Percentiles rank a stretch among this genome's conserved stretches.
These are phyloP conservation scores for Heliothis subflexa DNA, from an alignment of 1,140 invertebrate species.

Conservation along the genomic window DNA sequence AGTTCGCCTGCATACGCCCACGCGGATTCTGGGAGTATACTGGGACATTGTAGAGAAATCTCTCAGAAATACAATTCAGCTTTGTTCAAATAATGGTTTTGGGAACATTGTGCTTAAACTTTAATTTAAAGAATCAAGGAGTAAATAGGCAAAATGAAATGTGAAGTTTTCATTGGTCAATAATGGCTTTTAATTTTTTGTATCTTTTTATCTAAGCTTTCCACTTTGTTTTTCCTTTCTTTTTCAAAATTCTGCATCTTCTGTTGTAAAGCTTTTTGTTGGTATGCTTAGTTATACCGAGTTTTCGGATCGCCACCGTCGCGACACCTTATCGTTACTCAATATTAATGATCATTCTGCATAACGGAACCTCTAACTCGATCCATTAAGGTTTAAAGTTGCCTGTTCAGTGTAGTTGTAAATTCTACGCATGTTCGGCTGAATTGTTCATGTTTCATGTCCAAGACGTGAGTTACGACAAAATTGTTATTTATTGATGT, in stretches of 20 bases:
- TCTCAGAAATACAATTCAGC: neutral
- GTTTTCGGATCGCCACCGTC: constrained; percentile 36
- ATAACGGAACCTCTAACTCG: constrained; percentile 7
- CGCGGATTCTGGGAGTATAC: constrained; percentile 38
- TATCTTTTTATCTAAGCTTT: no score
- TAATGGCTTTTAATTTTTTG: no score
- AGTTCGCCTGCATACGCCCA: constrained; percentile 56
- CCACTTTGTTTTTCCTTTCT: no score
- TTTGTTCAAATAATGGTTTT: neutral
- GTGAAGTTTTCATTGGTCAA: no score
- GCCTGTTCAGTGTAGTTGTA: neutral
- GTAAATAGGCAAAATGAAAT: no score
- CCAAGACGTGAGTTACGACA: constrained; percentile 25
- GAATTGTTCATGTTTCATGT: constrained; percentile 24
- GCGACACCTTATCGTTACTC: constrained; percentile 29
- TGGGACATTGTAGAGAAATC: neutral
- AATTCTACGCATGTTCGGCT: neutral
- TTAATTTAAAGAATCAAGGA: no score
- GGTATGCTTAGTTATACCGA: constrained; percentile 26
- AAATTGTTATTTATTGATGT: constrained; percentile 29
- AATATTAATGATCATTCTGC: constrained; percentile 12
- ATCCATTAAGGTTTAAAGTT: neutral
- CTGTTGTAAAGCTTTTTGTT: neutral
- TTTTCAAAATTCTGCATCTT: neutral
- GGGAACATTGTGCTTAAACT: neutral